These are phyloP conservation scores for Hetaerina titia DNA, from an alignment of 2,888 invertebrate species.

Conservation along the genomic window DNA sequence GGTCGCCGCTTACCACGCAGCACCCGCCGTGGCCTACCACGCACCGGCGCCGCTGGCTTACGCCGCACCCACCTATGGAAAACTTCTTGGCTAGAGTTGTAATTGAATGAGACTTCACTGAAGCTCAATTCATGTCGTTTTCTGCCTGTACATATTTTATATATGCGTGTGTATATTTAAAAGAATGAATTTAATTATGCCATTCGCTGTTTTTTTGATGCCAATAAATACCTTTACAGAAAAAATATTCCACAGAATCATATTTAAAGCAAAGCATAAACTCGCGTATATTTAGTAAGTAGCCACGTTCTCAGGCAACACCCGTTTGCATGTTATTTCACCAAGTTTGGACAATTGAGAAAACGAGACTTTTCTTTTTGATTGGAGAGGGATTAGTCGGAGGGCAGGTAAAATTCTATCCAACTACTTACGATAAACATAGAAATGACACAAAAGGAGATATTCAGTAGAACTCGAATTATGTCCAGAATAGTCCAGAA, in stretches of 20 bases:
- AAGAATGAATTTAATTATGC: slow-evolving; percentile 7
- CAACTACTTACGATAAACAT: too few relatives aligned
- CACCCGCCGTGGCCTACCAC: slow-evolving; percentile 64
- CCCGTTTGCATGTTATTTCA: too few relatives aligned
- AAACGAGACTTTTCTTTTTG: too few relatives aligned
- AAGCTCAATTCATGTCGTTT: not conserved
- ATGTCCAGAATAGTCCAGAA: too few relatives aligned
- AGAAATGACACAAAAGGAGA: too few relatives aligned
- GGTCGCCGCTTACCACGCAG: slow-evolving; percentile 67
- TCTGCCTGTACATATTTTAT: slow-evolving; percentile 55
- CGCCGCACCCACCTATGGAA: slow-evolving; percentile 69
- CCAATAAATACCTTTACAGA: not conserved
- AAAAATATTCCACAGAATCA: not conserved
- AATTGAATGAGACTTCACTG: not conserved
- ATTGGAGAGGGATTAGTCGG: too few relatives aligned
- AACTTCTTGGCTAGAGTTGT: slow-evolving; percentile 18
- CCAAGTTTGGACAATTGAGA: too few relatives aligned
- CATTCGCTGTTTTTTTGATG: not conserved
- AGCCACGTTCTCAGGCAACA: too few relatives aligned
- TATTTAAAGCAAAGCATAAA: not conserved
- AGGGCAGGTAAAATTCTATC: too few relatives aligned
- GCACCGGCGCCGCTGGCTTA: slow-evolving; percentile 68
- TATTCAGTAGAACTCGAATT: too few relatives aligned
- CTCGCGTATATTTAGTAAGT: not conserved
- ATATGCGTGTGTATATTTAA: slow-evolving; percentile 30